A percentile compares a stretch with the other conserved stretches of the same genome.
Evolutionary conservation across 2,113 vertebrate genomes (phyloP).

Genomic region (Barbus barbus): DNA sequence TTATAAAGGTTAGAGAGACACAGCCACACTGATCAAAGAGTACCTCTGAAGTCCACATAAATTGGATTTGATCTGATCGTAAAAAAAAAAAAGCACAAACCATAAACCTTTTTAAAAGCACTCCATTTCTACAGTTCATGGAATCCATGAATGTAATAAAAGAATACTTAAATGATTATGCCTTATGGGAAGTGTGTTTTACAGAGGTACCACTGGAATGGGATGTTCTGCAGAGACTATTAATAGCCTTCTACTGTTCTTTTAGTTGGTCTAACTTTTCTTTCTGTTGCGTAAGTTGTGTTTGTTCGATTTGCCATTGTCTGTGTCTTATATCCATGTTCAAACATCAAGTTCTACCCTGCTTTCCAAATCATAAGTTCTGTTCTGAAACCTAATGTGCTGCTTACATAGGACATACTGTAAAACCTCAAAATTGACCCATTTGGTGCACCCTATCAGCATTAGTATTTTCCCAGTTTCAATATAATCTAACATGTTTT

Average conservation of each 20-base stretch:
- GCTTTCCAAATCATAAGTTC: constrained; percentile 57
- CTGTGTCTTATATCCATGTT: constrained; percentile 46
- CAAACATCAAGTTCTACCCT: constrained; percentile 52
- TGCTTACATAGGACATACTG: neutral
- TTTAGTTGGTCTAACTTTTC: constrained; percentile 41
- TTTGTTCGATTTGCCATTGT: constrained; percentile 32
- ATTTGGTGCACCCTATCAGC: too few species aligned
- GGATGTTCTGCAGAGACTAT: constrained; percentile 46
- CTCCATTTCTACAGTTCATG: neutral
- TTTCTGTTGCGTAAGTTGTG: constrained; percentile 50
- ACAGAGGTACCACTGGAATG: constrained; percentile 36
- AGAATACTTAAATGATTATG: neutral
- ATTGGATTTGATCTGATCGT: neutral
- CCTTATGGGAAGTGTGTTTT: constrained; percentile 2
- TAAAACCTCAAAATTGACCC: neutral
- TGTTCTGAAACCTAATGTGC: neutral
- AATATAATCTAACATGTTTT: too few species aligned
- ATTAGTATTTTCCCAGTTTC: too few species aligned
- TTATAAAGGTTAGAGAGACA: constrained; percentile 85
- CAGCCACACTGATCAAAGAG: constrained; percentile 2
- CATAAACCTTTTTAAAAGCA: neutral
- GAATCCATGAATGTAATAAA: constrained; percentile 14
- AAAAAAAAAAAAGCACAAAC: neutral
- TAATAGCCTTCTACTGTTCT: neutral
- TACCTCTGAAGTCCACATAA: neutral